Evolutionary conservation across 2,113 vertebrate species (phyloP), one percentile per base, ranked within the genome.

Genomic region (Malurus cyaneus): DNA sequence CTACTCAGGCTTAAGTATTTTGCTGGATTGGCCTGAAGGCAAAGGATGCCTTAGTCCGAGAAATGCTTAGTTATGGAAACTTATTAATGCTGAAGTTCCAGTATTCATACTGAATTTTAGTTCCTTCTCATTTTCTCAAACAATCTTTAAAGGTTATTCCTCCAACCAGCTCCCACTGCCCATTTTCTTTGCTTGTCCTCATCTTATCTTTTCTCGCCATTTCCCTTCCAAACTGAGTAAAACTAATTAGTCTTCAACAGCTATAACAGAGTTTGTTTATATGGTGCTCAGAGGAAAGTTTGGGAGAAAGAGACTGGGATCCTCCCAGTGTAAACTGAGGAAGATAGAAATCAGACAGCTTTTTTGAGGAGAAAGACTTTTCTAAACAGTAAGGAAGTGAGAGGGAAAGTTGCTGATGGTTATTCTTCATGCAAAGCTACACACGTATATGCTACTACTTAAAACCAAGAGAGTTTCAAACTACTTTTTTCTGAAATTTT

Each of bases 151-250:
- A 71, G 31, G 49, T 59, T 89, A 49, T 74, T 80, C 28, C 5
- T 95, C 50, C 56, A 24, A 5, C 47, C 44, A 71, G 44, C 12
- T 42, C 59, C 46, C 20, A 29, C 34, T 57, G n/a, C 29, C 36
- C 11, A 5, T 74, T 78, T 80, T 64, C 29, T 87, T 88, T 46
- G 26, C 50, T 87, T 76, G 36, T 87, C 18, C 16, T 96, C 34
- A 12, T 78, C 42, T 73, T 78, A 59, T 71, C 47, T 85, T 86
- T 89, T 93, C 60, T 92, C 69, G 92, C 59, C 11, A 46, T 84
- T 96, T 94, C n/a, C 59, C 54, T 91, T 92, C 62, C 39, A 80
- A 66, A 53, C 79, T 82, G 57, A 88, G 86, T 46, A 81, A 80
- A 93, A 84, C 54, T 82, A 65, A 66, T 92, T 77, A 89, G 54